A percentile compares a stretch with the other conserved stretches of the same genome.
Evolutionary conservation across 37 sponge, comb jelly and placozoan species (phyloP).

Genomic region (Haliclona indistincta): DNA sequence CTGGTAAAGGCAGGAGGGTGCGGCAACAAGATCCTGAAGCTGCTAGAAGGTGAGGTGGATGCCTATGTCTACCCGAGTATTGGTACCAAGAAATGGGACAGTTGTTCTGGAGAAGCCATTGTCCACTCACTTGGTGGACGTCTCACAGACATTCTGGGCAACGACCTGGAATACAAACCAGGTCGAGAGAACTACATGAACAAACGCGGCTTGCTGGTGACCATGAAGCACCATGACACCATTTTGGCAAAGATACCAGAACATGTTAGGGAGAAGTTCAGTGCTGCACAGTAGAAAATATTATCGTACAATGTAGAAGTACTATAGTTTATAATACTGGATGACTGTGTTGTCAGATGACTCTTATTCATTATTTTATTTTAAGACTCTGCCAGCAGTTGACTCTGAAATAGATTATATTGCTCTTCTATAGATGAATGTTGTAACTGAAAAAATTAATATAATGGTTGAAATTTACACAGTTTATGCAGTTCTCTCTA

Average conservation of each 20-base stretch:
- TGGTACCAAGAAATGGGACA: conserved; percentile 97
- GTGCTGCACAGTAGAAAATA: no score
- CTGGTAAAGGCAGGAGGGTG: conserved; percentile 72
- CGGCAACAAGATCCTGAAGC: conserved; percentile 89
- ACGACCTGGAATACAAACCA: conserved; percentile 49
- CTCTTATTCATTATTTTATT: no score
- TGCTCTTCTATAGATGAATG: no score
- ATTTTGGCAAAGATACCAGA: conserved; percentile 59
- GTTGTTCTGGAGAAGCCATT: conserved; percentile 93
- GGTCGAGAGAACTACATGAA: conserved; percentile 4
- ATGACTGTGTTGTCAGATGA: no score
- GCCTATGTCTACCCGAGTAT: conserved; percentile 79
- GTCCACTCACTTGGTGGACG: conserved; percentile 71
- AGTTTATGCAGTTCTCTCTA: no score
- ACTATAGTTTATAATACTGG: no score
- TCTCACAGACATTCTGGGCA: conserved; percentile 82
- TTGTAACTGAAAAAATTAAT: no score
- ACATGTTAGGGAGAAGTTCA: conserved; percentile 19
- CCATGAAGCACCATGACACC: conserved; percentile 44
- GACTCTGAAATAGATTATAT: no score
- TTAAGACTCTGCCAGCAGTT: no score
- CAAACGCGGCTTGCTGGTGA: conserved; percentile 43
- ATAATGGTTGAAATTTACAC: no score
- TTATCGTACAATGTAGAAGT: no score
- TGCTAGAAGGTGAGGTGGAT: conserved; percentile 80